Conservation (phyloP, 2,888 invertebrate genomes). For the Xanthorhoe designata region DNA sequence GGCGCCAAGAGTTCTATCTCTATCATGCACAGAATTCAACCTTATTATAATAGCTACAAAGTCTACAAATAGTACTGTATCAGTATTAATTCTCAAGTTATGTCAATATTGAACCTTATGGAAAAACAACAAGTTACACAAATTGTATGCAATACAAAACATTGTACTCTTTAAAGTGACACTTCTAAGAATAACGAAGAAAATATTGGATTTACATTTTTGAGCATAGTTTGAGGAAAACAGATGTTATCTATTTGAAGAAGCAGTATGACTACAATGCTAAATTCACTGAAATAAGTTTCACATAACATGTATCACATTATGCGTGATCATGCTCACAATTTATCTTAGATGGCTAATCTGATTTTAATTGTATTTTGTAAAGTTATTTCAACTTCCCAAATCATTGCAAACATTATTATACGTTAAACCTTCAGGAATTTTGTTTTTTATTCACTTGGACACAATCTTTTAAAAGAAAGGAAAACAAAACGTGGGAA, state of each 20-base stretch:
- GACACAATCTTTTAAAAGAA: too few relatives aligned
- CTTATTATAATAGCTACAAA: not conserved
- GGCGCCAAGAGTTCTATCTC: slow-evolving; percentile 21
- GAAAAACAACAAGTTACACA: not conserved
- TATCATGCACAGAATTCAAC: not conserved
- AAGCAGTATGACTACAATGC: not conserved
- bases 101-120: not conserved
- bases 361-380: too few relatives aligned
- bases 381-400: too few relatives aligned
- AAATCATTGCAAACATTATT: too few relatives aligned
- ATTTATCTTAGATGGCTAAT: too few relatives aligned
- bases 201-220: slow-evolving; percentile 16
- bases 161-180: not conserved
- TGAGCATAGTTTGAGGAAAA: slow-evolving; percentile 27
- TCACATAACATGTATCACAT: too few relatives aligned
- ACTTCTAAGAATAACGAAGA: slow-evolving; percentile 4
- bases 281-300: too few relatives aligned
- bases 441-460: too few relatives aligned
- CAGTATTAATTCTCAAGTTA: not conserved
- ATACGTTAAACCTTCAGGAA: too few relatives aligned
- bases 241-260: slow-evolving; percentile 30
- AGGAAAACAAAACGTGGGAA: too few relatives aligned
- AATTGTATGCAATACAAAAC: not conserved
- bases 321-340: too few relatives aligned
- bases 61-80: not conserved